Conservation (phyloP, 2,113 vertebrate genomes). For the Erythrocercus mccallii region DNA sequence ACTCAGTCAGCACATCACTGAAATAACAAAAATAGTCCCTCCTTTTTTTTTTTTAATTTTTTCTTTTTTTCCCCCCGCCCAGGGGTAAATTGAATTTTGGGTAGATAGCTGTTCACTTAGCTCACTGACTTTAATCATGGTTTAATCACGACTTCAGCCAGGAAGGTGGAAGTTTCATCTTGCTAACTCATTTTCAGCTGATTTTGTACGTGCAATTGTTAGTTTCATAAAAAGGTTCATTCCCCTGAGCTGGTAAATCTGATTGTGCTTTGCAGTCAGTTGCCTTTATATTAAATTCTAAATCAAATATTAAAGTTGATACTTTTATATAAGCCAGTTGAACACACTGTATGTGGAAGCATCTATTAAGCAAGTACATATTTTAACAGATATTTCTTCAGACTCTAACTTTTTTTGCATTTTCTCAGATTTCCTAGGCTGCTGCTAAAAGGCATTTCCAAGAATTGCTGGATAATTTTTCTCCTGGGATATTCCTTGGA, state of each 20-base stretch:
- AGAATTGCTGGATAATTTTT: not conserved
- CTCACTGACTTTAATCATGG: not conserved
- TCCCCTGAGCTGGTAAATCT: not conserved
- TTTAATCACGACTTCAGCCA: not conserved
- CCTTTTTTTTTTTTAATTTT: not conserved
- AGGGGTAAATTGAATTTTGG: not conserved
- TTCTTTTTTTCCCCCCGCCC: too few relatives aligned
- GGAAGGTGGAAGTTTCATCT: not conserved
- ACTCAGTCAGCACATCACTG: not conserved
- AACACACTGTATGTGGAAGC: not conserved
- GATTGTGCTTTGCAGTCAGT: not conserved
- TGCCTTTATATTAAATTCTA: not conserved
- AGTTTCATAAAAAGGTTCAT: conserved; percentile 12
- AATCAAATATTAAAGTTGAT: not conserved
- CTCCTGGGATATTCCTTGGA: not conserved
- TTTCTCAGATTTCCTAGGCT: not conserved
- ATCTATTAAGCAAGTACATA: not conserved
- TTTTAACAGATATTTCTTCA: not conserved
- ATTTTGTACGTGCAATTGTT: not conserved
- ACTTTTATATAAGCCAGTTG: not conserved
- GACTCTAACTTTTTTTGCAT: not conserved
- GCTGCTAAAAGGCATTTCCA: not conserved
- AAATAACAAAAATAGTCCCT: not conserved
- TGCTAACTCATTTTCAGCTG: not conserved
- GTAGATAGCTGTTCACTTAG: not conserved